A percentile compares a stretch with the other conserved stretches of the same genome.
These are phyloP conservation scores for Pseudomyrmex gracilis DNA, from an alignment of 1,140 invertebrate species.

Conservation along the genomic window DNA sequence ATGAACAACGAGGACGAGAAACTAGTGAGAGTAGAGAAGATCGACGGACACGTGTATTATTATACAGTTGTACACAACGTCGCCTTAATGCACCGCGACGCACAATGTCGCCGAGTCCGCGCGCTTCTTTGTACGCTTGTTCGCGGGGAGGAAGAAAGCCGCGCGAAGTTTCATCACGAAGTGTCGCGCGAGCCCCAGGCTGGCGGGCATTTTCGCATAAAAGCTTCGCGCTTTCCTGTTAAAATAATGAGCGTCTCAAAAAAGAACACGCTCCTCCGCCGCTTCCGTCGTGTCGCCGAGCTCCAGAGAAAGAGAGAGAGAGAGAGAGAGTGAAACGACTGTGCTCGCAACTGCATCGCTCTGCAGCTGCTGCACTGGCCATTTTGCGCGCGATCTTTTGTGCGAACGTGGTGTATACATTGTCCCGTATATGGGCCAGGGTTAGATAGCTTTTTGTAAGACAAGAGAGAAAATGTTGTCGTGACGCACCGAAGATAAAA, in stretches of 20 bases:
- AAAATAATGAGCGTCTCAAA: slow-evolving; percentile 77
- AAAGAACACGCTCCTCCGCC: slow-evolving; percentile 17
- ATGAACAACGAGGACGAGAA: neutral
- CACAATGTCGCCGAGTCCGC: neutral
- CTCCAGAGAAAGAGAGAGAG: too few species aligned
- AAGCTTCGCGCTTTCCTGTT: slow-evolving; percentile 72
- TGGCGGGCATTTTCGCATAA: slow-evolving; percentile 73
- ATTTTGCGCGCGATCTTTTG: slow-evolving; percentile 60
- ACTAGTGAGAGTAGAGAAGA: too few species aligned
- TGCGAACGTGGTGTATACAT: slow-evolving; percentile 9
- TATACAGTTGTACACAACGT: slow-evolving; percentile 1
- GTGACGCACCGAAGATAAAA: slow-evolving; percentile 13
- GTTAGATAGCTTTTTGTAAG: slow-evolving; percentile 54
- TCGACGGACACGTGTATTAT: slow-evolving; percentile 16
- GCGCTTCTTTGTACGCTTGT: slow-evolving; percentile 29
- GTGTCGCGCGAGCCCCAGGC: slow-evolving; percentile 62
- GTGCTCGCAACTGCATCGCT: slow-evolving; percentile 17
- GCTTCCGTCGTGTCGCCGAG: slow-evolving; percentile 2
- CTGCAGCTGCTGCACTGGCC: slow-evolving; percentile 3
- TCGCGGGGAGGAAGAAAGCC: neutral
- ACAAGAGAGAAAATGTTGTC: slow-evolving; percentile 4
- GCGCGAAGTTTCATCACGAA: slow-evolving; percentile 71
- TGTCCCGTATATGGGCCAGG: slow-evolving; percentile 61
- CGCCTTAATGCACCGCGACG: slow-evolving; percentile 18
- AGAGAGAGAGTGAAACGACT: neutral